Evolutionary conservation across 1,140 invertebrate genomes (phyloP).

Genomic region (Ceratina australensis): DNA sequence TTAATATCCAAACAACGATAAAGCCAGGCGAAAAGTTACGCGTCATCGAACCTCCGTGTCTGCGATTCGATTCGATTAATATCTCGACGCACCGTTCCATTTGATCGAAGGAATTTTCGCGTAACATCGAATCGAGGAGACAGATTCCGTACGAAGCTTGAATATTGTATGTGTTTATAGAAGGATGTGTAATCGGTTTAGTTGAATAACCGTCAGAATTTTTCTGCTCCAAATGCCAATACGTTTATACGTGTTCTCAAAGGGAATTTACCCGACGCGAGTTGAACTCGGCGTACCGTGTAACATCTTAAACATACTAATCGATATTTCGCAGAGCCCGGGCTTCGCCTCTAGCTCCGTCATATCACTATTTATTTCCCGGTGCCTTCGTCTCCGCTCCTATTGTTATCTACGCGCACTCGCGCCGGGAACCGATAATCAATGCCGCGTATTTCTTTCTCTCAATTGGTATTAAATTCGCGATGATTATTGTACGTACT

Average conservation of each 20-base stretch:
- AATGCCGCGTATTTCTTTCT: too few species aligned
- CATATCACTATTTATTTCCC: background rate
- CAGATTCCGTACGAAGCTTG: background rate
- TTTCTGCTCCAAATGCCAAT: conserved; percentile 31
- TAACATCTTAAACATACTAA: conserved; percentile 39
- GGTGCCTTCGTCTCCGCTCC: background rate
- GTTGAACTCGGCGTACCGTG: conserved; percentile 20
- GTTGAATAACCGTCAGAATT: conserved; percentile 42
- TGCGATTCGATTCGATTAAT: too few species aligned
- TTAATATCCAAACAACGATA: too few species aligned
- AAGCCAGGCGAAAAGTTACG: too few species aligned
- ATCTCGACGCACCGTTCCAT: too few species aligned
- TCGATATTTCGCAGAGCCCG: conserved; percentile 39
- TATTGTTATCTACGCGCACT: background rate
- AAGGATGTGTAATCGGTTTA: conserved; percentile 29
- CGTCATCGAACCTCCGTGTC: too few species aligned
- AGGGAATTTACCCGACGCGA: conserved; percentile 35
- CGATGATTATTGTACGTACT: too few species aligned
- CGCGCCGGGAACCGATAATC: background rate
- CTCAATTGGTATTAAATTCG: too few species aligned
- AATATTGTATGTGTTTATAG: background rate
- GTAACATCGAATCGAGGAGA: too few species aligned
- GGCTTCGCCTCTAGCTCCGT: background rate
- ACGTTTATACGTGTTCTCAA: conserved; percentile 38
- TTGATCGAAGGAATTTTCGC: too few species aligned